phyloP scores from a whole-genome alignment of 2,888 invertebrate species.

The Itoplectis maculator region DNA sequence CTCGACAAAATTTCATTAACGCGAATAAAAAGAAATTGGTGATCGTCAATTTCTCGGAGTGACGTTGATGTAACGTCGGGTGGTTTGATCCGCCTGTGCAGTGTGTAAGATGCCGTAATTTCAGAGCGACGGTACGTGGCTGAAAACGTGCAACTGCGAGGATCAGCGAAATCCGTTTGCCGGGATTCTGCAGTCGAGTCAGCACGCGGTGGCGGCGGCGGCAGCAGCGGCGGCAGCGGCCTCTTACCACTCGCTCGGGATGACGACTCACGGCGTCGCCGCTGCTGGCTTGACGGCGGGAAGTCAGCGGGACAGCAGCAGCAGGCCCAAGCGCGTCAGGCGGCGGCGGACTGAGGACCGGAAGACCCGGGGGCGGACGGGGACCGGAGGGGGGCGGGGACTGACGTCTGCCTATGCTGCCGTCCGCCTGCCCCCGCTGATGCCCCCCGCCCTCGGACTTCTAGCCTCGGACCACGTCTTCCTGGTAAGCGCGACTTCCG shows the following conservation, averaged over 20 bases:
- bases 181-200: constrained; percentile 63
- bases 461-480: constrained; percentile 84
- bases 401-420: constrained; percentile 83
- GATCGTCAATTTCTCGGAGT: no score
- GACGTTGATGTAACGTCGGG: neutral
- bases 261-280: constrained; percentile 67
- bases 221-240: no score
- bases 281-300: constrained; percentile 63
- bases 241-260: constrained; percentile 67
- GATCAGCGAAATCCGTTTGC: constrained; percentile 77
- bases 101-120: constrained; percentile 75
- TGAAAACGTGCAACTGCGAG: constrained; percentile 80
- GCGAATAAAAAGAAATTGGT: neutral
- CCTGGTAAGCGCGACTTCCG: constrained; percentile 82
- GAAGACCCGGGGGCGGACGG: constrained; percentile 84
- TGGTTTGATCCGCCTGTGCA: neutral
- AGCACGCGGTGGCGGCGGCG: no score
- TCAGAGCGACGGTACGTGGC: constrained; percentile 81
- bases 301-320: constrained; percentile 67
- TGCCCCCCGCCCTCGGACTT: constrained; percentile 86
- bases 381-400: constrained; percentile 83
- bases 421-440: constrained; percentile 88
- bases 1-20: no score
- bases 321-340: constrained; percentile 82
- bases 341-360: constrained; percentile 83